Base-by-base conservation (phyloP, 1,140 invertebrate species). In the Episyrphus balteatus region DNA sequence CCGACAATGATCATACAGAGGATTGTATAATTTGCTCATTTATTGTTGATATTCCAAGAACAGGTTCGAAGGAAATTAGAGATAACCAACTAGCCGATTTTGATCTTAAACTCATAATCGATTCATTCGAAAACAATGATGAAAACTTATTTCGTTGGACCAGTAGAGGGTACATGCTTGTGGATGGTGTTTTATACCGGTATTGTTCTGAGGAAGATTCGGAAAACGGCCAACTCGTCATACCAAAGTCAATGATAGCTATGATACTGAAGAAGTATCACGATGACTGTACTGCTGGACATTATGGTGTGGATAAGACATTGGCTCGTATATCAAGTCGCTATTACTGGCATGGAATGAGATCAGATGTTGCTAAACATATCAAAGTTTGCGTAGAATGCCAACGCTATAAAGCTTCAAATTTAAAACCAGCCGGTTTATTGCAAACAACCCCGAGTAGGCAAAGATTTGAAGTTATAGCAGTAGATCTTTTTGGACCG, bases 401-500 rank as follows among this genome's bases (percentile, higher is more conserved):
- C 10, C 36, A 37, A 37, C 13, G 36, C 13, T 37, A 33, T 64
- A 56, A 19, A 38, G 45, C 57, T 9, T 21, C 39, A 14, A 63
- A 58, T 34, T 9, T 44, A 31, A 63, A 66, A 49, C 57, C 57
- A 10, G 52, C 54, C 1, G 58, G 58, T 1, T 34, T 60, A 21
- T 37, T 56, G 10, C 54, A 60, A 43, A 52, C 53, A 1, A 38
- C 52, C 21, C 41, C 52, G 0, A 37, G 37, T 7, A 48, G 46
- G 14, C 45, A 54, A 12, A 34, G 61, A 21, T 66, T 66, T 49
- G 60, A 66, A 48, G 47, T 52, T 41, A 2, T 10, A 51, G 8
- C 60, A 1, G 21, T 66, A 5, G 62, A 66, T 41, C 46, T 65
- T 12, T 61, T 66, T 46, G 59, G 58, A 9, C 58, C 63, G 5